Conservation (phyloP, 2,888 invertebrate species). For the Dynastes hyllus region DNA sequence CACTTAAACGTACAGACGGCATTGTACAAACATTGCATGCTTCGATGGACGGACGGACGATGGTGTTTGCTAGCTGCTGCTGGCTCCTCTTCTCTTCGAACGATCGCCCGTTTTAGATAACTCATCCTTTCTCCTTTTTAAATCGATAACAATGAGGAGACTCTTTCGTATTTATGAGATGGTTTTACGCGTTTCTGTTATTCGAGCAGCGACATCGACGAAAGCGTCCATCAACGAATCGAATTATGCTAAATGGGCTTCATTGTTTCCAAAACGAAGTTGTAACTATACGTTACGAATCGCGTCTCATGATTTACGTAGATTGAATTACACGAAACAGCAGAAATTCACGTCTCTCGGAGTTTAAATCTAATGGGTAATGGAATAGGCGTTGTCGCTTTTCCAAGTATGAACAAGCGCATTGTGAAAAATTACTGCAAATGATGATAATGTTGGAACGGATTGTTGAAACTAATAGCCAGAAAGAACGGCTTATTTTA, state of each 20-base stretch:
- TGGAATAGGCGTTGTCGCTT: too few relatives aligned
- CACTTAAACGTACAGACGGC: not conserved
- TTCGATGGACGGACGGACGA: not conserved
- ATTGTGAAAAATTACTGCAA: too few relatives aligned
- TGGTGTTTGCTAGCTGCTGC: conserved; percentile 29
- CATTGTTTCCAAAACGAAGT: conserved; percentile 43
- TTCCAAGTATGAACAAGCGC: too few relatives aligned
- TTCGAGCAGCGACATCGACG: conserved; percentile 43
- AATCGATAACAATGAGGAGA: conserved; percentile 50
- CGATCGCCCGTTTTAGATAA: conserved; percentile 46
- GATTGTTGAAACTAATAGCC: too few relatives aligned
- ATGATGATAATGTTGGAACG: too few relatives aligned
- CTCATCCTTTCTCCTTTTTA: conserved; percentile 46
- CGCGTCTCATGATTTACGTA: conserved; percentile 35
- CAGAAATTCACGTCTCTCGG: conserved; percentile 9
- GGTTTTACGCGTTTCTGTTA: conserved; percentile 48
- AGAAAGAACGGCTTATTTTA: too few relatives aligned
- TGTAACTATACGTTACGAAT: conserved; percentile 40
- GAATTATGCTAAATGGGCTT: conserved; percentile 47
- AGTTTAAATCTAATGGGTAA: not conserved
- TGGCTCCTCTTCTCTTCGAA: conserved; percentile 17
- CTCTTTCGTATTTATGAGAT: conserved; percentile 49
- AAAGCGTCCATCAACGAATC: conserved; percentile 45
- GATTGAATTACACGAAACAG: conserved; percentile 33
- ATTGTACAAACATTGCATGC: not conserved